Evolutionary conservation across 2,113 vertebrate genomes (phyloP), one percentile per base, ranked within the genome.

Genomic region (Turnix velox): DNA sequence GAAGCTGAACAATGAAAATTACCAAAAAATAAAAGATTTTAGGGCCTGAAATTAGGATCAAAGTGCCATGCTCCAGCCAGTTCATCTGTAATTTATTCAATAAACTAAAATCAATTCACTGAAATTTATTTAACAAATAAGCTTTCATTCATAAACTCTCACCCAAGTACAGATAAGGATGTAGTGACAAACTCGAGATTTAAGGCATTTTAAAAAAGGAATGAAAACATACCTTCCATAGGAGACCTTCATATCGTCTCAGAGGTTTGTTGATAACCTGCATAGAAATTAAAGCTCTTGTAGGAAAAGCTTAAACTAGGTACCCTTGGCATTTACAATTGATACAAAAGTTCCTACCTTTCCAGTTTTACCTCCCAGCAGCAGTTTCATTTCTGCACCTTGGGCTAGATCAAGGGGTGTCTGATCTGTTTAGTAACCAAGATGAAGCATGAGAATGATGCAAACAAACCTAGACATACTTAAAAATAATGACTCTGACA

Each of bases 221-320:
- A 68, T 15, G 28, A 65, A 73, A 42, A 48, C 83, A 30, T 97
- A 99, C 99, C 98, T 99, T 99, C 98, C 98, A 99, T 7, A 99
- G 98, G 52, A 97, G 97, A 48, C 98, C 99, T 97, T 99, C 99
- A 5, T 98, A 98, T 84, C 97, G 97, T 92, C 97, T 97, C 90
- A 98, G 80, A 9, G 93, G 95, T 95, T 97, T 97, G 87, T 97
- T 96, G 80, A 89, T 68, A 86, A 97, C 97, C 99, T 98, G 86
- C 61, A 91, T 0, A 91, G 69, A 95, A 96, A 52, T 58, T 17
- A 93, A 87, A 59, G n/a, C 14, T 91, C 23, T 46, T 77, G 48
- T 55, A 95, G 88, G 16, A 51, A 68, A 2, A 65, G 54, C 22
- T 69, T 81, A 58, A 67, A 59, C 28, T 46, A 63, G 16, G 45